Evolutionary conservation across 2,113 vertebrate genomes (phyloP).

Genomic region (Nerophis ophidion): DNA sequence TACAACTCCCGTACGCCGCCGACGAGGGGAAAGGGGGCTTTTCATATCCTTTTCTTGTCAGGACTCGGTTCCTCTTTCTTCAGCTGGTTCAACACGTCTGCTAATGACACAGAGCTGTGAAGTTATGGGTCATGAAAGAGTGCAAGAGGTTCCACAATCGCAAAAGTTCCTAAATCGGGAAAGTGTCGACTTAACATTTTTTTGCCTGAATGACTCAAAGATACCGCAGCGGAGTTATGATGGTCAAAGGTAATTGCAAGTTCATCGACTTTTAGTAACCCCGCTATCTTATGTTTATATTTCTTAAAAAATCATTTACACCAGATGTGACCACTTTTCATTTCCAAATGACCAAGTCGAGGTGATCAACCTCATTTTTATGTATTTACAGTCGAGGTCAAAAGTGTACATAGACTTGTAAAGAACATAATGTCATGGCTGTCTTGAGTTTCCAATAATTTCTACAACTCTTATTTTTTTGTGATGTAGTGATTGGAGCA

Average conservation of each 20-base stretch:
- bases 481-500: too few relatives aligned
- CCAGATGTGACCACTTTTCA: too few relatives aligned
- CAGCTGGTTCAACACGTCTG: constrained; percentile 22
- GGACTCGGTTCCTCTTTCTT: background rate
- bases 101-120: constrained; percentile 5
- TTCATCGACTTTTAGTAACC: constrained; percentile 1
- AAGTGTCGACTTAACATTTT: constrained; percentile 1
- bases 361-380: too few relatives aligned
- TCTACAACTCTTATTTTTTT: too few relatives aligned
- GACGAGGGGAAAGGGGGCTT: background rate
- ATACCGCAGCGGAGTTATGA: background rate
- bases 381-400: too few relatives aligned
- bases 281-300: background rate
- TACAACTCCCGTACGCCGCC: background rate
- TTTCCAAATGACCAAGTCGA: too few relatives aligned
- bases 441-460: too few relatives aligned
- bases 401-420: too few relatives aligned
- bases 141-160: constrained; percentile 21
- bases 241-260: constrained; percentile 5
- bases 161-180: constrained; percentile 22
- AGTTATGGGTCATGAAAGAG: constrained; percentile 18
- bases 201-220: background rate
- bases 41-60: background rate
- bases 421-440: too few relatives aligned
- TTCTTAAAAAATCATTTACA: too few relatives aligned